A percentile compares a stretch with the other conserved stretches of the same genome.
phyloP scores from a whole-genome alignment of 2,888 invertebrate species.

The Bimastos eiseni region DNA sequence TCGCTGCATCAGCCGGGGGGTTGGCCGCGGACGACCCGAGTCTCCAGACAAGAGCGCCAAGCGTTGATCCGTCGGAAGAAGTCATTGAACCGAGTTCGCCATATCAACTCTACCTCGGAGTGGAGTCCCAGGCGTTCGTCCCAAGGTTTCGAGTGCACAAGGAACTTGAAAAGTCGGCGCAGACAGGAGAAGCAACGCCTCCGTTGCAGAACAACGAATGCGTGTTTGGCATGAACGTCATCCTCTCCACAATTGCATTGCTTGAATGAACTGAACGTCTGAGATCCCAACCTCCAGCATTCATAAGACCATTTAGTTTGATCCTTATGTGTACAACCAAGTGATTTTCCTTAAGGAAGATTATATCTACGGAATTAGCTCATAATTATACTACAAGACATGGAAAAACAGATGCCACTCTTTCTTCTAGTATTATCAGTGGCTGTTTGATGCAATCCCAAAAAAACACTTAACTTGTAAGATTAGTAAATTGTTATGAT shows the following conservation, averaged over 20 bases:
- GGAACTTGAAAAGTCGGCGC: conserved; percentile 19
- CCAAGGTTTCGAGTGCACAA: conserved; percentile 17
- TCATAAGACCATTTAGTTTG: too few relatives aligned
- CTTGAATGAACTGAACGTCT: not conserved
- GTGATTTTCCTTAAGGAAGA: not conserved
- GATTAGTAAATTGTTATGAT: not conserved
- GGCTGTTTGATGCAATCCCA: not conserved
- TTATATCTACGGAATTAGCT: too few relatives aligned
- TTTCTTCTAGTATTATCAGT: not conserved
- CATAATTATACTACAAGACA: not conserved
- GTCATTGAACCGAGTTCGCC: not conserved
- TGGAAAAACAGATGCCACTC: not conserved
- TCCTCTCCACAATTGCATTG: not conserved
- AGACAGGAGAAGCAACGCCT: not conserved
- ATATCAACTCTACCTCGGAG: not conserved
- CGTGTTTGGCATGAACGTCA: conserved; percentile 7
- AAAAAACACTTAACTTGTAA: not conserved
- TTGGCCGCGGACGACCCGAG: not conserved
- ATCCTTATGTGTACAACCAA: not conserved
- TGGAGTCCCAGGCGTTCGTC: not conserved
- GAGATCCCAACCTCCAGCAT: too few relatives aligned
- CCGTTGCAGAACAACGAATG: conserved; percentile 19
- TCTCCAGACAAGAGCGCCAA: not conserved
- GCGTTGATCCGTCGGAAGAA: not conserved
- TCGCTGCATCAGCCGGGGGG: not conserved